Conservation (phyloP, 2,797 vertebrate genomes). For the Parauchenoglanis punctatus region DNA sequence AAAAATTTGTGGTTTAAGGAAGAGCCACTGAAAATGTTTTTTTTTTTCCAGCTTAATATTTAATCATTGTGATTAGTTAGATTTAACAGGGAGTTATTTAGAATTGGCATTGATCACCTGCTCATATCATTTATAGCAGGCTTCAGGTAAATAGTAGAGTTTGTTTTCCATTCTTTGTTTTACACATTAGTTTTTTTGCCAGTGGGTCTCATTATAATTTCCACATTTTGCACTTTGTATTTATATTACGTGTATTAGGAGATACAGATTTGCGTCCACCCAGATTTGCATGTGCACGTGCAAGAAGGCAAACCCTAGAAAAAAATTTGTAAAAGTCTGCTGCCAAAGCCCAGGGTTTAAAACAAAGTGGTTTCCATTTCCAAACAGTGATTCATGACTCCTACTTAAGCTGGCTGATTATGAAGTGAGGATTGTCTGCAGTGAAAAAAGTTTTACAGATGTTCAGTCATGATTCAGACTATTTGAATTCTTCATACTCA, state of each 20-base stretch:
- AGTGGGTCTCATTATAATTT: not conserved
- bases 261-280: not conserved
- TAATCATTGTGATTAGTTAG: not conserved
- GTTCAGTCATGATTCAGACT: not conserved
- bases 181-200: not conserved
- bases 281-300: not conserved
- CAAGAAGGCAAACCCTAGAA: not conserved
- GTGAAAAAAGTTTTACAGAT: not conserved
- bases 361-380: not conserved
- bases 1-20: not conserved
- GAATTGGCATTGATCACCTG: not conserved
- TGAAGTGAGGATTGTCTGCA: not conserved
- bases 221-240: not conserved
- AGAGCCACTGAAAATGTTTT: not conserved
- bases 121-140: not conserved
- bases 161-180: not conserved
- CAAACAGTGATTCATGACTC: constrained; percentile 27
- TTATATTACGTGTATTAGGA: not conserved
- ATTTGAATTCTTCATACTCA: not conserved
- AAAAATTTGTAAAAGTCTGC: not conserved
- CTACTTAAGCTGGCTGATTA: constrained; percentile 13
- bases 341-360: not conserved
- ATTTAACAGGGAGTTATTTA: not conserved
- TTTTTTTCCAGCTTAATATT: not conserved
- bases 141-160: not conserved